Percentiles rank a stretch among this genome's conserved stretches.
Evolutionary conservation across 2,797 vertebrate genomes (phyloP).

Genomic region (Spinus olivaceus): DNA sequence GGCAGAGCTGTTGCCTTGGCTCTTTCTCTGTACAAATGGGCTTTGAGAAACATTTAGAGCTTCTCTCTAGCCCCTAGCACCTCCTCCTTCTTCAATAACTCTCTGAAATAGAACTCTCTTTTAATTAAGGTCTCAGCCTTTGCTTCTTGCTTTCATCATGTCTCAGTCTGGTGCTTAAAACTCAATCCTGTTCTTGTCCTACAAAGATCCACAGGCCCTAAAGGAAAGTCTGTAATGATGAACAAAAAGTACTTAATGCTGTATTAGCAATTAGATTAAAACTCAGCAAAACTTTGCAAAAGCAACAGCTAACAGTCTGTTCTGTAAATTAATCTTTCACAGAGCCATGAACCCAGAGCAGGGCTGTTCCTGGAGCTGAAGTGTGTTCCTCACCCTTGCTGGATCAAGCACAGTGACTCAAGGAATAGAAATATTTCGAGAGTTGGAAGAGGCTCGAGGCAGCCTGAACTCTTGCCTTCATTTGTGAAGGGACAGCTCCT

Average conservation of each 20-base stretch:
- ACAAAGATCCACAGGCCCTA: constrained; percentile 10
- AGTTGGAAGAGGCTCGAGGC: background rate
- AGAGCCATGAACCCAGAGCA: background rate
- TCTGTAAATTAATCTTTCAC: background rate
- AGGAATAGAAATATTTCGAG: background rate
- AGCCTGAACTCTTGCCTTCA: background rate
- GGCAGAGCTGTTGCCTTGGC: background rate
- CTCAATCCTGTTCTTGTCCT: constrained; percentile 36
- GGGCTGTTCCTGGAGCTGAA: background rate
- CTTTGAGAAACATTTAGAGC: constrained; percentile 37
- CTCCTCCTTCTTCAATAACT: constrained; percentile 44
- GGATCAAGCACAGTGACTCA: background rate
- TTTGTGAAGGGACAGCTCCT: background rate
- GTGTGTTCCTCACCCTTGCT: background rate
- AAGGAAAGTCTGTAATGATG: constrained; percentile 27
- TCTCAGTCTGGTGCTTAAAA: background rate
- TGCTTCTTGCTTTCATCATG: constrained; percentile 43
- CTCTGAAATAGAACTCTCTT: constrained; percentile 42
- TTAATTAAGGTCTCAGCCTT: constrained; percentile 61
- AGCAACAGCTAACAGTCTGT: background rate
- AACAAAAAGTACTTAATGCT: background rate
- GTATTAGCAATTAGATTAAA: constrained; percentile 29
- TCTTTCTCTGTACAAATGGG: background rate
- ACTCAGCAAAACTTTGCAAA: constrained; percentile 28
- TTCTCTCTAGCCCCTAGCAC: constrained; percentile 24